Conservation (phyloP, 2,888 invertebrate species). For the Dolomedes plantarius region DNA sequence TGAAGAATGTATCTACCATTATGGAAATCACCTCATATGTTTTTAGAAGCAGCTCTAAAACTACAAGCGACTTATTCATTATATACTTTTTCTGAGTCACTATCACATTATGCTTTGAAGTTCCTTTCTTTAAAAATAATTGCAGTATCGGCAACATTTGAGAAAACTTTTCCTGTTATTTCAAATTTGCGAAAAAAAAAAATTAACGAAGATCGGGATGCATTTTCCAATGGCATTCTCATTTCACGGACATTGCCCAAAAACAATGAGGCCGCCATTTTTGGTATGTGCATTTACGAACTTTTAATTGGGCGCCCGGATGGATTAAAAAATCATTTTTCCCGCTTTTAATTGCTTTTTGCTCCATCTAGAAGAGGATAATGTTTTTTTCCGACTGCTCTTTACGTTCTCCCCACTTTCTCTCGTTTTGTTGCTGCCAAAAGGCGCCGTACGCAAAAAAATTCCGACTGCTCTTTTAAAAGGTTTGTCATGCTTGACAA, state of each 20-base stretch:
- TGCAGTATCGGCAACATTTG: too few relatives aligned
- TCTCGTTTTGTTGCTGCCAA: not conserved
- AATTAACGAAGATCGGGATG: too few relatives aligned
- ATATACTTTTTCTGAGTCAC: too few relatives aligned
- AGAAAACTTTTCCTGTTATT: too few relatives aligned
- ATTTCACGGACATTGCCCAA: not conserved
- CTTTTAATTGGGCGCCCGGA: conserved; percentile 10
- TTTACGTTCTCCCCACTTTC: not conserved
- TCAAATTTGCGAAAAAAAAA: too few relatives aligned
- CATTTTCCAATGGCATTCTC: not conserved
- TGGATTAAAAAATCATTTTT: conserved; percentile 14
- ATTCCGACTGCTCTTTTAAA: not conserved
- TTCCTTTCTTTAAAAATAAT: too few relatives aligned
- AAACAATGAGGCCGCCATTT: conserved; percentile 11
- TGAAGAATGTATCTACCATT: too few relatives aligned
- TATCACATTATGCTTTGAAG: too few relatives aligned
- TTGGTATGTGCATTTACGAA: not conserved
- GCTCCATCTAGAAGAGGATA: not conserved
- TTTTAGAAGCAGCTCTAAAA: too few relatives aligned
- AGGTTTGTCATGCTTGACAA: not conserved
- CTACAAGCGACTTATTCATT: too few relatives aligned
- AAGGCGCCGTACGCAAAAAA: not conserved
- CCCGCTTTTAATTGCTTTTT: conserved; percentile 11
- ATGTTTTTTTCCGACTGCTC: not conserved
- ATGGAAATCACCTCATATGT: too few relatives aligned